These are phyloP conservation scores for Diplazon laetatorius DNA, from an alignment of 2,888 invertebrate genomes.

Conservation along the genomic window DNA sequence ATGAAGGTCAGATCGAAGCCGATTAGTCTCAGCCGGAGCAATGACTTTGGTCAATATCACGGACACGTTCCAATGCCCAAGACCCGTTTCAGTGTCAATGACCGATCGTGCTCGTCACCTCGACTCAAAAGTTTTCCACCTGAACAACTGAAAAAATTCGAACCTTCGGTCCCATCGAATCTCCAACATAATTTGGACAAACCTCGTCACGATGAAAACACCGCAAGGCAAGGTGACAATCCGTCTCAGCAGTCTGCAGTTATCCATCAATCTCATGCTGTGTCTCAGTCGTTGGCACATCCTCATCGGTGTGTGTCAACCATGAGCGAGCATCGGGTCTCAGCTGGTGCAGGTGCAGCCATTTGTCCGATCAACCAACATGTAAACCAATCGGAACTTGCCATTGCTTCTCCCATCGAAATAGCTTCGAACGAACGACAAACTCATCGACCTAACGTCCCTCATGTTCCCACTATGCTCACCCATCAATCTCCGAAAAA, in stretches of 20 bases:
- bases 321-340: slow-evolving; percentile 65
- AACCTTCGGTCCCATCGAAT: slow-evolving; percentile 53
- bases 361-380: slow-evolving; percentile 29
- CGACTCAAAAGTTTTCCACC: slow-evolving; percentile 75
- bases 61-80: slow-evolving; percentile 62
- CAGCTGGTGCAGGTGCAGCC: too few relatives aligned
- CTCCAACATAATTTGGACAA: slow-evolving; percentile 1
- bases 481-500: slow-evolving; percentile 31
- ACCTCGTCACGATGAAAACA: neutral
- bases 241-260: slow-evolving; percentile 17
- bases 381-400: slow-evolving; percentile 51
- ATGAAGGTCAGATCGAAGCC: slow-evolving; percentile 53
- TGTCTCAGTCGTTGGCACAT: slow-evolving; percentile 10
- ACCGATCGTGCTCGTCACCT: slow-evolving; percentile 68
- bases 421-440: slow-evolving; percentile 45
- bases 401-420: slow-evolving; percentile 26
- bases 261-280: slow-evolving; percentile 1
- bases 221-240: slow-evolving; percentile 64
- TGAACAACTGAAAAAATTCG: slow-evolving; percentile 70
- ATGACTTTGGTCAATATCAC: neutral
- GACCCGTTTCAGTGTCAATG: slow-evolving; percentile 66
- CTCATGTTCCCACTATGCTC: neutral
- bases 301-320: slow-evolving; percentile 41
- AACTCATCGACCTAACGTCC: slow-evolving; percentile 65
- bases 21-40: slow-evolving; percentile 44